Percentiles rank a stretch among this genome's conserved stretches.
Evolutionary conservation across 2,888 invertebrate species (phyloP).

Genomic region (Nomada goodeniana): DNA sequence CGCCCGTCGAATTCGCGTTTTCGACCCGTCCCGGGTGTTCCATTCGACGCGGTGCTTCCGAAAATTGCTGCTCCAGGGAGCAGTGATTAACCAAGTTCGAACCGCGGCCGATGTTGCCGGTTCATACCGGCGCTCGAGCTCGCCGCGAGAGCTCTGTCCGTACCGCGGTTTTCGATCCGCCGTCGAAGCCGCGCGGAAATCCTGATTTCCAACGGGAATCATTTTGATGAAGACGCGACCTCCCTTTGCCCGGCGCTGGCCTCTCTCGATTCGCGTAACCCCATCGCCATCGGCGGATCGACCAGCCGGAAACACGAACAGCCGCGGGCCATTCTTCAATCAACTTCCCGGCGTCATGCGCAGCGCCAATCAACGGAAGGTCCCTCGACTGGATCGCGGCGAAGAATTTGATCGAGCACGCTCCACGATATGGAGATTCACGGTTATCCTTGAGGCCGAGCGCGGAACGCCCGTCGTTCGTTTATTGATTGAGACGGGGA

Average conservation of each 20-base stretch:
- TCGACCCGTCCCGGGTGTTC: neutral
- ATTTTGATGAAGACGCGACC: conserved; percentile 35
- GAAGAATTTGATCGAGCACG: conserved; percentile 31
- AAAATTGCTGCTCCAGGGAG: conserved; percentile 5
- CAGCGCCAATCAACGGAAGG: conserved; percentile 47
- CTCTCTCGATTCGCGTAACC: conserved; percentile 49
- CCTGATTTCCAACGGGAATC: conserved; percentile 54
- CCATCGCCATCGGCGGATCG: conserved; percentile 9
- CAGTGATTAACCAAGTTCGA: conserved; percentile 49
- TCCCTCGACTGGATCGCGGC: conserved; percentile 20
- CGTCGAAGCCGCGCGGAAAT: conserved; percentile 11
- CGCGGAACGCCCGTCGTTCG: neutral
- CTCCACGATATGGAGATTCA: conserved; percentile 10
- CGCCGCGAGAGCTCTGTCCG: conserved; percentile 26
- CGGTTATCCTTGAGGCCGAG: conserved; percentile 20
- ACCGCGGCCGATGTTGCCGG: conserved; percentile 14
- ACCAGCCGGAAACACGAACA: conserved; percentile 45
- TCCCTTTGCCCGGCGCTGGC: neutral
- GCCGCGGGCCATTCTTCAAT: conserved; percentile 54
- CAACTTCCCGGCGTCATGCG: conserved; percentile 39
- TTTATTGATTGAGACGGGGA: neutral
- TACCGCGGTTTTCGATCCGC: conserved; percentile 46
- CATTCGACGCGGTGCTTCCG: conserved; percentile 8
- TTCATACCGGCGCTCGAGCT: conserved; percentile 45
- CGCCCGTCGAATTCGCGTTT: neutral